Evolutionary conservation across 2,113 vertebrate species (phyloP).

Genomic region (Tupaia tana): DNA sequence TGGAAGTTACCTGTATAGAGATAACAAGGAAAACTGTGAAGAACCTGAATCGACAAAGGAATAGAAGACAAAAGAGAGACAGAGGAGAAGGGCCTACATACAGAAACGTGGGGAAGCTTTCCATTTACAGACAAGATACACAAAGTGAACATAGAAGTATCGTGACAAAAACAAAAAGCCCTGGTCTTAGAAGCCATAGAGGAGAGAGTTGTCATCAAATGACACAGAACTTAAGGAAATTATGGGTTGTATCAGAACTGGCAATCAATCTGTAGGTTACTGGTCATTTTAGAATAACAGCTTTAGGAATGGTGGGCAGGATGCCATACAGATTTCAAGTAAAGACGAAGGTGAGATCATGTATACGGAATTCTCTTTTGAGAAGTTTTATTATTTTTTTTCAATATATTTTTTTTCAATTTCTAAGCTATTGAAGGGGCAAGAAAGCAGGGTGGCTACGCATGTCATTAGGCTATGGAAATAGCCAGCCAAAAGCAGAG

Average conservation of each 20-base stretch:
- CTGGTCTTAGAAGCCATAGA: background rate
- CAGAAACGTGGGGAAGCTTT: background rate
- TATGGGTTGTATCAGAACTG: background rate
- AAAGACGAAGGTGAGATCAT: background rate
- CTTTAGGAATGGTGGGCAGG: background rate
- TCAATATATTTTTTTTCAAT: background rate
- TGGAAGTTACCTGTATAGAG: background rate
- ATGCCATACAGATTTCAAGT: background rate
- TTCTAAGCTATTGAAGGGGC: background rate
- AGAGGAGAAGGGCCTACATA: background rate
- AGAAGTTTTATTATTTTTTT: background rate
- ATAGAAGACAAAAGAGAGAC: background rate
- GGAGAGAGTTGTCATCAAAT: background rate
- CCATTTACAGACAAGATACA: background rate
- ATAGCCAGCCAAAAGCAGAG: background rate
- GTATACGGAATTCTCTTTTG: background rate
- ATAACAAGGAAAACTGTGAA: background rate
- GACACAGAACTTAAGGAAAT: background rate
- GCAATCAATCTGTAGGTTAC: background rate
- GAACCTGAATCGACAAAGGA: background rate
- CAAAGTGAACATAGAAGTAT: constrained; percentile 27
- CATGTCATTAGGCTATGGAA: background rate
- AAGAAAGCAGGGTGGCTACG: background rate
- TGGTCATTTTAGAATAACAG: background rate
- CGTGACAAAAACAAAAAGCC: background rate